phyloP scores from a whole-genome alignment of 2,888 invertebrate species.

The Lasiommata megera region DNA sequence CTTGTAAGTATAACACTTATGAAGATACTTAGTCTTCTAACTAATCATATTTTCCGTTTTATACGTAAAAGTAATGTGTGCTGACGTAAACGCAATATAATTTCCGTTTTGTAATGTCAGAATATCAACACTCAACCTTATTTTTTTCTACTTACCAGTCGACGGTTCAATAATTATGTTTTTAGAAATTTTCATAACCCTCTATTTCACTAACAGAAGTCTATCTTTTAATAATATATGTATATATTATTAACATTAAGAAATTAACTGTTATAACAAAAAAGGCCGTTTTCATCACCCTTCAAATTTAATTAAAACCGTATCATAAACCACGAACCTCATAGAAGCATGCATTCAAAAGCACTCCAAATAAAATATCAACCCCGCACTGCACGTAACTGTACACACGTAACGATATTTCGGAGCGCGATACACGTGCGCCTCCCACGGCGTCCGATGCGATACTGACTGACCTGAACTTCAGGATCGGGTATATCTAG shows the following conservation, averaged over 20 bases:
- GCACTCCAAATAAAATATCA: constrained; percentile 33
- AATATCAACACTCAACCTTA: no score
- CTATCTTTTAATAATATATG: background rate
- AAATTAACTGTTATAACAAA: background rate
- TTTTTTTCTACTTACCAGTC: background rate
- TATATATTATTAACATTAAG: background rate
- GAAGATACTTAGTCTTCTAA: no score
- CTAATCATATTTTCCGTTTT: no score
- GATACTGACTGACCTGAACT: constrained; percentile 58
- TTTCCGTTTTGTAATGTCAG: background rate
- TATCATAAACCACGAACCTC: constrained; percentile 37
- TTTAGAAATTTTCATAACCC: background rate
- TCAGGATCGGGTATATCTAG: constrained; percentile 48
- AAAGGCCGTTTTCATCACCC: background rate
- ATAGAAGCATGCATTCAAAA: constrained; percentile 34
- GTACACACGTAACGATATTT: constrained; percentile 37
- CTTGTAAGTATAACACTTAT: no score
- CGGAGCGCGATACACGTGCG: constrained; percentile 45
- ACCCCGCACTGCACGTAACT: constrained; percentile 37
- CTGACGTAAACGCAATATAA: background rate
- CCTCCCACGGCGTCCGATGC: constrained; percentile 55
- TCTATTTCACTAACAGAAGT: background rate
- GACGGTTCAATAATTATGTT: background rate
- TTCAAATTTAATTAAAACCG: constrained; percentile 10
- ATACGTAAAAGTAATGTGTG: no score